Percentiles rank a stretch among this genome's conserved stretches.
Evolutionary conservation across 64 coral and sea anemone genomes (phyloP).

Genomic region (Dendrophyllia cribrosa): DNA sequence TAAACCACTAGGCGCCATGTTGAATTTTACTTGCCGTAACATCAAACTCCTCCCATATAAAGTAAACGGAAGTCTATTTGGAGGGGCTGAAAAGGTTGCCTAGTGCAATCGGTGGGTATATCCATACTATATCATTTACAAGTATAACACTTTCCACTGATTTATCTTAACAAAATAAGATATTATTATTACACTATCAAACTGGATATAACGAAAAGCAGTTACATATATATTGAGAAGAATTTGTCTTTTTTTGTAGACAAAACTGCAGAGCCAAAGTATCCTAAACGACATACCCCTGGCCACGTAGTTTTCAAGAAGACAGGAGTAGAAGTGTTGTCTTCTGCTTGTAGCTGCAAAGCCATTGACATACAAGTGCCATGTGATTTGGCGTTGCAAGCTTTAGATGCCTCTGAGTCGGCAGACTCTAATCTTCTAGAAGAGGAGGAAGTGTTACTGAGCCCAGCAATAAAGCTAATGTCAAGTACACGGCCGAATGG

Average conservation of each 20-base stretch:
- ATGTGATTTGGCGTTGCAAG: conserved; percentile 6
- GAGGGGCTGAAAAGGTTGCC: too few species aligned
- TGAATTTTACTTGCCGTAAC: too few species aligned
- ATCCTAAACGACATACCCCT: not conserved
- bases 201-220: too few species aligned
- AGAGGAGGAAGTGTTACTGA: conserved; percentile 11
- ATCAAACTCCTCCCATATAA: too few species aligned
- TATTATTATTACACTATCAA: too few species aligned
- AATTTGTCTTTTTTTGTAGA: not conserved
- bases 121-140: too few species aligned
- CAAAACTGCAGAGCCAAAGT: not conserved
- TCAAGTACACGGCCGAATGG: not conserved
- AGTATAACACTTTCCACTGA: too few species aligned
- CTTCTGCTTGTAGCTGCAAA: not conserved
- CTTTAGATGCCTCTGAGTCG: not conserved
- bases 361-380: not conserved
- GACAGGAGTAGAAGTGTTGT: conserved; percentile 21
- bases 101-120: too few species aligned
- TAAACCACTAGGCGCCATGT: too few species aligned
- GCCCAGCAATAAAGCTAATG: conserved; percentile 19
- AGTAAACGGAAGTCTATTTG: too few species aligned
- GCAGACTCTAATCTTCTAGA: not conserved
- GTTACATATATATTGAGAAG: too few species aligned
- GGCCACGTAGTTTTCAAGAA: conserved; percentile 6
- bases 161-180: too few species aligned